Conservation (phyloP, 2,888 invertebrate species). For the Dendrolimus pini region DNA sequence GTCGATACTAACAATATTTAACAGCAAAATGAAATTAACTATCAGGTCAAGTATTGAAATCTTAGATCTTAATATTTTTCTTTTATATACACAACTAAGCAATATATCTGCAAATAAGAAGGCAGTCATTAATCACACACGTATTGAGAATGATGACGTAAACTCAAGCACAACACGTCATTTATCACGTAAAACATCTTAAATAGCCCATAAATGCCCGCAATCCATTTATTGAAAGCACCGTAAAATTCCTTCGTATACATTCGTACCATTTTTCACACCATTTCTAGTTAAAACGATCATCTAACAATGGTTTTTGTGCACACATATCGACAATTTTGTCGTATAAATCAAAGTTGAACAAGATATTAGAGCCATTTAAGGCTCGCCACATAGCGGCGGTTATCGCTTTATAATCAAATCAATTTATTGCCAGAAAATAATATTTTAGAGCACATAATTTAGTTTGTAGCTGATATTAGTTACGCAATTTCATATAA, state of each 20-base stretch:
- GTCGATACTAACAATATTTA: too few relatives aligned
- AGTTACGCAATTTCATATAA: too few relatives aligned
- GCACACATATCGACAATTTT: constrained; percentile 6
- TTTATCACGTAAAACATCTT: constrained; percentile 48
- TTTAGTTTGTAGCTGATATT: too few relatives aligned
- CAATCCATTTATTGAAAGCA: constrained; percentile 54
- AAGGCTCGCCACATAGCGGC: constrained; percentile 5
- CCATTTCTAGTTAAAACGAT: constrained; percentile 5
- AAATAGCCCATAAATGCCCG: constrained; percentile 69
- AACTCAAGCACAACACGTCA: constrained; percentile 41
- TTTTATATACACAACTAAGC: not conserved
- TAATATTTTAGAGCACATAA: too few relatives aligned
- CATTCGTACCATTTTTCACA: constrained; percentile 52
- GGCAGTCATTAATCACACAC: not conserved
- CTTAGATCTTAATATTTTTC: too few relatives aligned
- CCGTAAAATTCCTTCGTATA: constrained; percentile 49
- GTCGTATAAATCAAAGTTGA: constrained; percentile 62
- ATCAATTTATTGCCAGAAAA: too few relatives aligned
- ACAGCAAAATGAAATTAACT: too few relatives aligned
- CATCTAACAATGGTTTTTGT: constrained; percentile 14
- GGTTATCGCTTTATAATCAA: not conserved
- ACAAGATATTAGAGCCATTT: constrained; percentile 51
- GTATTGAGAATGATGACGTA: constrained; percentile 4
- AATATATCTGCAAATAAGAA: not conserved
- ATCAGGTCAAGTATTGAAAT: too few relatives aligned